Percentiles rank a stretch among this genome's conserved stretches.
Evolutionary conservation across 2,113 vertebrate species (phyloP).

Genomic region (Todiramphus saurophagus): DNA sequence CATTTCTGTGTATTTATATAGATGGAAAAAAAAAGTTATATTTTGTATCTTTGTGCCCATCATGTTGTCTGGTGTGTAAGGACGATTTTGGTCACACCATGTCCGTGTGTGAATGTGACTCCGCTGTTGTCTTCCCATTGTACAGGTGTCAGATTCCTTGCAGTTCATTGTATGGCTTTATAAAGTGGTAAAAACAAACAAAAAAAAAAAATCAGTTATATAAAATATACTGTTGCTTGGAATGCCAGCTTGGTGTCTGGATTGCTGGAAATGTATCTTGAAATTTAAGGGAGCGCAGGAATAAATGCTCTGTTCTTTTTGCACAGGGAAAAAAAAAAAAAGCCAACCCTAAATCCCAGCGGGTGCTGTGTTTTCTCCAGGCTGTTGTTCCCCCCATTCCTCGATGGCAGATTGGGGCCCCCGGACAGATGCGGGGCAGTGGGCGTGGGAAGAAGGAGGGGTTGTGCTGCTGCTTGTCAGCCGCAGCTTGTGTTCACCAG

Average conservation of each 20-base stretch:
- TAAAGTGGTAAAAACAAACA: slow-evolving; percentile 84
- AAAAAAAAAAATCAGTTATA: slow-evolving; percentile 65
- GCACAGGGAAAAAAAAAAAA: background rate
- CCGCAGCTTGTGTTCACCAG: slow-evolving; percentile 40
- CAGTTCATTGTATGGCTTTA: slow-evolving; percentile 92
- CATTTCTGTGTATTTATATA: slow-evolving; percentile 81
- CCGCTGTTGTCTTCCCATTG: slow-evolving; percentile 71
- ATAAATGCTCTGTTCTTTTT: slow-evolving; percentile 49
- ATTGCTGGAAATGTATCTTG: slow-evolving; percentile 27
- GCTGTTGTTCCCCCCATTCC: background rate
- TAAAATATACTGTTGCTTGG: slow-evolving; percentile 79
- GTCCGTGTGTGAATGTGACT: slow-evolving; percentile 81
- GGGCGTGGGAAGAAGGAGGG: slow-evolving; percentile 40
- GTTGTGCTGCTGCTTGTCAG: slow-evolving; percentile 30
- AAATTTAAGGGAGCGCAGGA: slow-evolving; percentile 30
- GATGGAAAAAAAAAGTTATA: slow-evolving; percentile 77
- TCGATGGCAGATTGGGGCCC: background rate
- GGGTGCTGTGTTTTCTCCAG: slow-evolving; percentile 1
- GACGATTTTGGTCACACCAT: slow-evolving; percentile 41
- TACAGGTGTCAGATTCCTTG: slow-evolving; percentile 84
- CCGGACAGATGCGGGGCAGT: background rate
- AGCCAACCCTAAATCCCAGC: background rate
- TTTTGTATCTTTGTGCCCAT: slow-evolving; percentile 80
- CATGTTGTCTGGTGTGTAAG: slow-evolving; percentile 60
- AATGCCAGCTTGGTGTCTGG: slow-evolving; percentile 54